phyloP scores from a whole-genome alignment of 2,113 vertebrate species.

The Forbesichthys agassizii region DNA sequence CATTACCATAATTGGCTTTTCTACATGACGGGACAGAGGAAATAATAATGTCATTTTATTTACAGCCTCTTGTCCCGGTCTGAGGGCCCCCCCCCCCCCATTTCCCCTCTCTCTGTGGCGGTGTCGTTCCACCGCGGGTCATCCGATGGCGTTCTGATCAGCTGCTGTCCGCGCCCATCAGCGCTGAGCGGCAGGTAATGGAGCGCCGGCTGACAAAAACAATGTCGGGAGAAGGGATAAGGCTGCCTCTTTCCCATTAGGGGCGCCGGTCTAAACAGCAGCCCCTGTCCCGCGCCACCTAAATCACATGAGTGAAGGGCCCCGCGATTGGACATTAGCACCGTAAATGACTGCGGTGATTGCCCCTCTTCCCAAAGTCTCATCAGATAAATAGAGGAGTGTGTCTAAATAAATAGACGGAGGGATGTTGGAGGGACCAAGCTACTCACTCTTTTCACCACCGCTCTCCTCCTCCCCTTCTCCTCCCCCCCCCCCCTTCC shows the following conservation, averaged over 20 bases:
- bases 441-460: slow-evolving; percentile 2
- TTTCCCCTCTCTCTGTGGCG: slow-evolving; percentile 24
- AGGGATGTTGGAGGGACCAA: slow-evolving; percentile 60
- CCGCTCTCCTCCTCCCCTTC: slow-evolving; percentile 19
- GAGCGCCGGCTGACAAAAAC: slow-evolving; percentile 89
- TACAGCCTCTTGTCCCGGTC: slow-evolving; percentile 88
- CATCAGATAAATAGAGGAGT: slow-evolving; percentile 79
- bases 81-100: slow-evolving; percentile 61
- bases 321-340: slow-evolving; percentile 99
- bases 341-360: slow-evolving; percentile 98
- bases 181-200: slow-evolving; percentile 98
- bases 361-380: slow-evolving; percentile 84
- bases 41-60: slow-evolving; percentile 99
- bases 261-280: slow-evolving; percentile 71
- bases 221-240: slow-evolving; percentile 91
- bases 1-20: slow-evolving; percentile 99
- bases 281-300: slow-evolving; percentile 91
- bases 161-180: slow-evolving; percentile 99
- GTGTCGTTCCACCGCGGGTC: slow-evolving; percentile 86
- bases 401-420: slow-evolving; percentile 76
- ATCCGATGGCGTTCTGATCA: slow-evolving; percentile 99
- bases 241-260: slow-evolving; percentile 99
- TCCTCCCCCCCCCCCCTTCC: slow-evolving; percentile 38
- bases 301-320: slow-evolving; percentile 99
- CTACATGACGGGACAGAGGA: slow-evolving; percentile 99